Evolutionary conservation across 2,888 invertebrate species (phyloP), one percentile per base, ranked within the genome.

Genomic region (Oligia fasciuncula): DNA sequence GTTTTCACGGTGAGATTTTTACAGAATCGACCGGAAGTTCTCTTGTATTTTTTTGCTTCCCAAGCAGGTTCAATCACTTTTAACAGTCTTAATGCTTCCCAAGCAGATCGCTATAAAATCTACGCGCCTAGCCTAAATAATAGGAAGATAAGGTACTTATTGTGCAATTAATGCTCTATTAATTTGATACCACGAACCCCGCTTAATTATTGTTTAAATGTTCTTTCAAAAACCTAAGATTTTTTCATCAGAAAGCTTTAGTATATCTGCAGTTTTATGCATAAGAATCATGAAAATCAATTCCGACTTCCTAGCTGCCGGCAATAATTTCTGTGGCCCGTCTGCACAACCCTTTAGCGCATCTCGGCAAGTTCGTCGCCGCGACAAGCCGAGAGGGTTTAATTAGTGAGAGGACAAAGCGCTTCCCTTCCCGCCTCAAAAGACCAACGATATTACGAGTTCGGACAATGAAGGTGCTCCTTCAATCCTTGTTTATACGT

Each of bases 351-450:
- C 65, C 71, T 72, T 76, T 43, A 84, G 80, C 82, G 67, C 81
- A 82, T 79, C 83, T 83, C 81, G 70, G 76, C 86, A 88, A 88
- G 88, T 89, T 87, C 90, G 84, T 83, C 87, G 85, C 72, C 82
- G 81, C 84, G 87, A 90, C 90, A 89, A 89, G 85, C 87, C 86
- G 86, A 88, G 88, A 88, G 90, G 90, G 91, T 92, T 92, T 92
- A 92, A 92, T 92, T 92, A 92, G 91, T 90, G 89, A 81, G 86
- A 86, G 90, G 90, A 92, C 93, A 93, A 93, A 92, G 93, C 88
- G 88, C 84, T 89, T 91, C 91, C 91, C 86, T 85, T 77, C 80
- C 86, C 80, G 81, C 83, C 85, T 86, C 83, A 88, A 89, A 89
- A 89, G 89, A 88, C 88, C 87, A 89, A 90, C 90, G 91, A 90